Evolutionary conservation across 2,888 invertebrate genomes (phyloP), one percentile per base, ranked within the genome.

Genomic region (Pseudeuparius sepicola): DNA sequence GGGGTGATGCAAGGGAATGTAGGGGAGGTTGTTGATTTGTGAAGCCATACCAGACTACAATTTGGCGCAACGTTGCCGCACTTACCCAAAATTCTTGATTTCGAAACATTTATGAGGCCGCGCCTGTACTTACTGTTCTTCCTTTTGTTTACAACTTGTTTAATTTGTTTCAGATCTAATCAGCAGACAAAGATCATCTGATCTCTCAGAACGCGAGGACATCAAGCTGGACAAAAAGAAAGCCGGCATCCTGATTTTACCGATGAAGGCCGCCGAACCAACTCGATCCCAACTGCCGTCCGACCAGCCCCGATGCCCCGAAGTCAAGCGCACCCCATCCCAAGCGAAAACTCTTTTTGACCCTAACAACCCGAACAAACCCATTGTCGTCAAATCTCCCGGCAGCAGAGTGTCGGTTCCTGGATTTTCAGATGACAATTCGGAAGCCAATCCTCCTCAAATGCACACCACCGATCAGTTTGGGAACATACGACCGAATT

Each of bases 291-390:
- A n/a, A n/a, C n/a, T n/a, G n/a, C 14, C 4, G 11, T 5, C 16
- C n/a, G 42, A 40, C 6, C 20, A 20, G 6, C 20, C 14, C 20
- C 40, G 44, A 11, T 44, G 41, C 18, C 44, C 45, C 4, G 48
- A 47, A 18, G 41, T 42, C 2, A 36, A 43, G 12, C 24, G 41
- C 7, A 27, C 39, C 14, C 42, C 40, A 20, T 36, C 46, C 9
- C 51, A 51, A 36, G 66, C 67, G 45, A 67, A 69, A 47, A 71
- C 67, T 10, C 57, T 77, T 4, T 77, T 67, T 46, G 73, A 77
- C 57, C 75, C 72, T 2, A 71, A 71, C 45, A 76, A 76, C 57
- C 76, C 76, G 2, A 72, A 71, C 39, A 80, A 76, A 62, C 82
- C 82, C 12, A 83, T 84, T 42, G 70, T 82, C 45, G 72, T 81